phyloP scores from a whole-genome alignment of 2,888 invertebrate genomes.

The Coleophora flavipennella region DNA sequence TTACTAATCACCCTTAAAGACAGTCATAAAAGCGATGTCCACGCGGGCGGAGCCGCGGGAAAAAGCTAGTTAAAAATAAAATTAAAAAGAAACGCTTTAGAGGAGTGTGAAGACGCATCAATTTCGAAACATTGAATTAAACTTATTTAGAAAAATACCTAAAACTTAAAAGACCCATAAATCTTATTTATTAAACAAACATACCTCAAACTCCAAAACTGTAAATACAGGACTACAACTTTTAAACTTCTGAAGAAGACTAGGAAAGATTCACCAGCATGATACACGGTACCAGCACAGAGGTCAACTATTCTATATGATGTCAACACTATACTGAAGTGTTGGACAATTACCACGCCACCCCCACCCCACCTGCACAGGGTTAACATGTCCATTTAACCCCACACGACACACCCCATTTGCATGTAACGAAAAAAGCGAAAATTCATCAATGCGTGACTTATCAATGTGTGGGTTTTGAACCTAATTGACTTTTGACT shows the following conservation, averaged over 20 bases:
- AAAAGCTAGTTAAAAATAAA: too few species aligned
- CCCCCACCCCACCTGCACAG: conserved; percentile 57
- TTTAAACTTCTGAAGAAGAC: background rate
- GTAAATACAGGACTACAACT: background rate
- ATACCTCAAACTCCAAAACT: background rate
- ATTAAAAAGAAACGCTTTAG: too few species aligned
- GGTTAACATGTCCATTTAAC: conserved; percentile 65
- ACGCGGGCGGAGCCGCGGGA: too few species aligned
- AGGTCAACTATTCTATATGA: conserved; percentile 55
- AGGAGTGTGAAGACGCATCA: too few species aligned
- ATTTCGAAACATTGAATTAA: too few species aligned
- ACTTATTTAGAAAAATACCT: too few species aligned
- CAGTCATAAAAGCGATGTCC: too few species aligned
- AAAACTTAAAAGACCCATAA: too few species aligned
- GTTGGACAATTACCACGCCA: conserved; percentile 45
- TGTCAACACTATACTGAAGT: conserved; percentile 52
- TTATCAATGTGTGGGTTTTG: conserved; percentile 5
- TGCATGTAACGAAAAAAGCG: conserved; percentile 38
- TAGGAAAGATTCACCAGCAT: conserved; percentile 15
- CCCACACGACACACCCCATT: conserved; percentile 26
- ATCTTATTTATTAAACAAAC: background rate
- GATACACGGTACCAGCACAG: conserved; percentile 32
- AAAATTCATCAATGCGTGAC: conserved; percentile 57
- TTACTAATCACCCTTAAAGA: too few species aligned
- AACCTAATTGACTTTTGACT: conserved; percentile 1